Evolutionary conservation across 2,113 vertebrate species (phyloP).

Genomic region (Elgaria multicarinata): DNA sequence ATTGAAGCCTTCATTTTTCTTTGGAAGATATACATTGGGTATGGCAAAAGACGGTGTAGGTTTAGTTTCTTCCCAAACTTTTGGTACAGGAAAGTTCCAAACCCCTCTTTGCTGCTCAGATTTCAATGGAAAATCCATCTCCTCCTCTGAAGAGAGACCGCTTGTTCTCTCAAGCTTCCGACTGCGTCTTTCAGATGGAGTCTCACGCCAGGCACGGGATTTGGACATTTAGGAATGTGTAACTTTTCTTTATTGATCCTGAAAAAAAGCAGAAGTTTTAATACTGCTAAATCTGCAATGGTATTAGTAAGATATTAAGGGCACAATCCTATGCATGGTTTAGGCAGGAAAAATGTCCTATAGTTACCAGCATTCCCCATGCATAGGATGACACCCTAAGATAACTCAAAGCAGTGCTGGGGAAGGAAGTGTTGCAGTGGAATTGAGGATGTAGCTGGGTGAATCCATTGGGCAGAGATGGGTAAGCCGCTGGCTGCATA

Average conservation of each 20-base stretch:
- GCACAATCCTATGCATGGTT: too few relatives aligned
- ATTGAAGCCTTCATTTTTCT: neutral
- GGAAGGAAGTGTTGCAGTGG: neutral
- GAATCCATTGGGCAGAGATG: neutral
- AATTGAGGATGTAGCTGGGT: neutral
- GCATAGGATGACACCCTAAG: too few relatives aligned
- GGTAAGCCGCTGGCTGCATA: too few relatives aligned
- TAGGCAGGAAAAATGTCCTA: too few relatives aligned
- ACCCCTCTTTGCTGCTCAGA: neutral
- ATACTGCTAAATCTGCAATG: neutral
- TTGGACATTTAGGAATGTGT: neutral
- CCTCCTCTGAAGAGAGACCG: neutral
- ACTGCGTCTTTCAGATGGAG: neutral
- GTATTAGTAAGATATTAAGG: neutral
- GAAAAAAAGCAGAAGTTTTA: slow-evolving; percentile 20
- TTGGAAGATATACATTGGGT: neutral
- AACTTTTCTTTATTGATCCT: neutral
- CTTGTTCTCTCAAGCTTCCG: neutral
- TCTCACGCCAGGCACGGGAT: accelerated
- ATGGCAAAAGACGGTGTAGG: neutral
- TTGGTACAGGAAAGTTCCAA: neutral
- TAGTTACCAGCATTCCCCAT: too few relatives aligned
- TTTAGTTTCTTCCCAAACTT: neutral
- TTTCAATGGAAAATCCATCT: neutral
- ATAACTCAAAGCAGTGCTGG: neutral